phyloP scores from a whole-genome alignment of 2,888 invertebrate species.

The Macrophya annulata region DNA sequence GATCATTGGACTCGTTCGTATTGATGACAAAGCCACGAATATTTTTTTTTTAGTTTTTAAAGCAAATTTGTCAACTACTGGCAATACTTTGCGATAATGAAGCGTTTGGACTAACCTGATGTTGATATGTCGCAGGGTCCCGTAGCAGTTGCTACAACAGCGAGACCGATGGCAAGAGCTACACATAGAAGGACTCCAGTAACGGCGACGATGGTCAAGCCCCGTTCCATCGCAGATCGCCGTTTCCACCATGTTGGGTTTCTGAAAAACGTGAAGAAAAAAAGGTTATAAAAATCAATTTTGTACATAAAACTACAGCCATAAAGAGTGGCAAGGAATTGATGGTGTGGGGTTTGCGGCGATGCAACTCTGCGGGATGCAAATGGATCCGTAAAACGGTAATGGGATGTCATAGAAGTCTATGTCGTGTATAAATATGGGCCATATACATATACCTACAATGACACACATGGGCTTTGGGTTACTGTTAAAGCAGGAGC shows the following conservation, averaged over 20 bases:
- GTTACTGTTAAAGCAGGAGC: neutral
- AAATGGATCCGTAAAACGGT: constrained; percentile 45
- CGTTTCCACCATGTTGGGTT: constrained; percentile 92
- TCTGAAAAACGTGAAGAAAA: constrained; percentile 77
- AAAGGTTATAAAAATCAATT: neutral
- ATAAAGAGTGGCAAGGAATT: constrained; percentile 26
- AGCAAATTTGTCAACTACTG: neutral
- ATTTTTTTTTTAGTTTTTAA: neutral
- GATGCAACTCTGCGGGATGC: constrained; percentile 59
- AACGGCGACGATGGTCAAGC: constrained; percentile 84
- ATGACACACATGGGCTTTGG: neutral
- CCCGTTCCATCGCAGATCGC: constrained; percentile 87
- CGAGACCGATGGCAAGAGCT: constrained; percentile 83
- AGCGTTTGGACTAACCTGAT: constrained; percentile 65
- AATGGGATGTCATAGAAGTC: constrained; percentile 29
- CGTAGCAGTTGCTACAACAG: constrained; percentile 70
- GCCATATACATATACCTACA: neutral
- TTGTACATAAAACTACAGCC: neutral
- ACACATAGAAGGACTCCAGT: constrained; percentile 84
- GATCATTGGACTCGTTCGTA: neutral
- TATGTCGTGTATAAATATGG: neutral
- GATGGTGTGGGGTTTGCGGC: constrained; percentile 40
- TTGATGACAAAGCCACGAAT: neutral
- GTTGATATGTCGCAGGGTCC: constrained; percentile 65
- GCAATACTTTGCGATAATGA: neutral